Evolutionary conservation across 2,113 vertebrate genomes (phyloP).

Genomic region (Albula goreensis): DNA sequence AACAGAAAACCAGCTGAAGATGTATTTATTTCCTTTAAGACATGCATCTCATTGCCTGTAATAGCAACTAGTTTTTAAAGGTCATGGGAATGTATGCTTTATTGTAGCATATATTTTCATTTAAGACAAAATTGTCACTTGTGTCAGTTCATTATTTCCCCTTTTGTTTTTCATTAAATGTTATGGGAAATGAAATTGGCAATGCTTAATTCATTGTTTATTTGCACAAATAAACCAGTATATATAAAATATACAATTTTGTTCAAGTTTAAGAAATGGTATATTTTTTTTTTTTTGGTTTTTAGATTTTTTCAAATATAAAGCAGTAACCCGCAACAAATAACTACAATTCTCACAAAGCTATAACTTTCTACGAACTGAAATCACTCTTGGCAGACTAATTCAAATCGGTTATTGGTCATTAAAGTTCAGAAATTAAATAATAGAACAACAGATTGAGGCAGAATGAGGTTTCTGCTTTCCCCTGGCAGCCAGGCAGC

Average conservation of each 20-base stretch:
- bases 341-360: not conserved
- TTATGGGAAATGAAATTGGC: not conserved
- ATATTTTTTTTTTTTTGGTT: not conserved
- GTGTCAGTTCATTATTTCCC: not conserved
- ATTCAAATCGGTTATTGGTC: conserved; percentile 24
- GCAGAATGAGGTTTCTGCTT: conserved; percentile 22
- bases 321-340: not conserved
- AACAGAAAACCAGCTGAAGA: not conserved
- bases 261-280: not conserved
- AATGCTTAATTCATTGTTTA: not conserved
- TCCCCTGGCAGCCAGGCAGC: not conserved
- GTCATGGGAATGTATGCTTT: not conserved
- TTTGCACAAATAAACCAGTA: not conserved
- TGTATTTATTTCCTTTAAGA: not conserved
- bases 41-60: not conserved
- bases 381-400: conserved; percentile 23
- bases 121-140: not conserved
- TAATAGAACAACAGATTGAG: conserved; percentile 19
- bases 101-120: not conserved
- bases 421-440: conserved; percentile 17
- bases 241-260: no score
- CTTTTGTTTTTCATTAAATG: not conserved
- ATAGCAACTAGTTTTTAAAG: conserved; percentile 19
- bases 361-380: not conserved
- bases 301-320: not conserved